Conservation (phyloP, 2,113 vertebrate species). For the Zingel zingel region DNA sequence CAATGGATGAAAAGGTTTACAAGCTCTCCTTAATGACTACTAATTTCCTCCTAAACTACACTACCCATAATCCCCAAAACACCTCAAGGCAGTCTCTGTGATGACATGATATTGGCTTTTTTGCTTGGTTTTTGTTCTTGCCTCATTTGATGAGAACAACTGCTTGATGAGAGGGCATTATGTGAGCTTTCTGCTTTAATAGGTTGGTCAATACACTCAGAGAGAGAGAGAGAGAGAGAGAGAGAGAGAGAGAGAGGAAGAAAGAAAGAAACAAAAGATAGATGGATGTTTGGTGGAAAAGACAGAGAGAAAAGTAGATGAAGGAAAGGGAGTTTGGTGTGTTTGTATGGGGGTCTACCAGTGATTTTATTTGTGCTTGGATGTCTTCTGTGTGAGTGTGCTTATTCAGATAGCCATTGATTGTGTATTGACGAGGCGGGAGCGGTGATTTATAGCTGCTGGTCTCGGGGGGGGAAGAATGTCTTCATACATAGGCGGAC, state of each 20-base stretch:
- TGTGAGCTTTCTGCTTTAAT: slow-evolving; percentile 65
- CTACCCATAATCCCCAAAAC: neutral
- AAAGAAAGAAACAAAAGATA: neutral
- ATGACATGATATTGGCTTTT: slow-evolving; percentile 39
- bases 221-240: slow-evolving; percentile 16
- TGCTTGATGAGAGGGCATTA: slow-evolving; percentile 61
- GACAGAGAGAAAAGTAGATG: neutral
- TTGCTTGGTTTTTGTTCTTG: slow-evolving; percentile 20
- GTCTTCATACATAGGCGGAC: slow-evolving; percentile 66
- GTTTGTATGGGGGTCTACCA: neutral
- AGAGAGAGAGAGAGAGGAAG: neutral
- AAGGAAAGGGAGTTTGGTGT: neutral
- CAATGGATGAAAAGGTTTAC: neutral
- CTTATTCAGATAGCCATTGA: slow-evolving; percentile 63
- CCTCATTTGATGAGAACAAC: slow-evolving; percentile 47
- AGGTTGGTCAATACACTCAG: slow-evolving; percentile 61
- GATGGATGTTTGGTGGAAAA: neutral
- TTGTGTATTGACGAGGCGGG: slow-evolving; percentile 73
- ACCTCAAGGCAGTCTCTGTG: neutral
- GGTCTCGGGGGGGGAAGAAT: slow-evolving; percentile 57
- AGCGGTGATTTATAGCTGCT: slow-evolving; percentile 75
- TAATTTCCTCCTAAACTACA: neutral
- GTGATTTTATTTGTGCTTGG: slow-evolving; percentile 30
- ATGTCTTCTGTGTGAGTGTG: slow-evolving; percentile 34
- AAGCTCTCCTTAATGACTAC: neutral